phyloP scores from a whole-genome alignment of 2,797 vertebrate genomes.

The Eospalax fontanierii region DNA sequence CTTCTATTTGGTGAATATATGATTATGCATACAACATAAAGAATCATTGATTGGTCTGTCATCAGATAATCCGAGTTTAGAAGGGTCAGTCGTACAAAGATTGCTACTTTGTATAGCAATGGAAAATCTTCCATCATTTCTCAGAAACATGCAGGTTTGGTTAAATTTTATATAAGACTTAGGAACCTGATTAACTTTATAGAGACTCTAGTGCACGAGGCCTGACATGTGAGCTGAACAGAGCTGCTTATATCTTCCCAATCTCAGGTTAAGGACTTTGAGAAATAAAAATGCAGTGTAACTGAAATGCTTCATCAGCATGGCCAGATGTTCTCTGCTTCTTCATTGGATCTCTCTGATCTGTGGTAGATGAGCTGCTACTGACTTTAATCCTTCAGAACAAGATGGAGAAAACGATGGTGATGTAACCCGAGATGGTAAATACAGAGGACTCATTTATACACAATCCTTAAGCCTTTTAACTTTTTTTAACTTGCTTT shows the following conservation, averaged over 20 bases:
- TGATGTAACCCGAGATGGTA: background rate
- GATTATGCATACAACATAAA: background rate
- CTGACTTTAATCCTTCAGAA: background rate
- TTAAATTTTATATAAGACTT: constrained; percentile 32
- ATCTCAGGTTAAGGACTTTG: constrained; percentile 6
- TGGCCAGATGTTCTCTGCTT: background rate
- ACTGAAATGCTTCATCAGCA: background rate
- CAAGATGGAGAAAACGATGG: background rate
- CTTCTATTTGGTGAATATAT: constrained; percentile 30
- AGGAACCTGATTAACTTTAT: constrained; percentile 30
- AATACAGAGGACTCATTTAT: background rate
- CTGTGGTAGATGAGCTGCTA: background rate
- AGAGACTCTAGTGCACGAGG: background rate
- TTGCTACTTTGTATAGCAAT: background rate
- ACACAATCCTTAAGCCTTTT: background rate
- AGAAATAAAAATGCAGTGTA: background rate
- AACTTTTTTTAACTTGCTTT: background rate
- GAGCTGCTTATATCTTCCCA: background rate
- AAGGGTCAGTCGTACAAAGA: background rate
- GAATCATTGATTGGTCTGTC: background rate
- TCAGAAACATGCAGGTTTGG: constrained; percentile 18
- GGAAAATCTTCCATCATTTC: constrained; percentile 30
- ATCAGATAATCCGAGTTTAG: constrained; percentile 47
- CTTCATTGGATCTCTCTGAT: background rate
- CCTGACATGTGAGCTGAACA: background rate